These are phyloP conservation scores for Arnoldichthys spilopterus DNA, from an alignment of 2,797 vertebrate genomes.

Conservation along the genomic window DNA sequence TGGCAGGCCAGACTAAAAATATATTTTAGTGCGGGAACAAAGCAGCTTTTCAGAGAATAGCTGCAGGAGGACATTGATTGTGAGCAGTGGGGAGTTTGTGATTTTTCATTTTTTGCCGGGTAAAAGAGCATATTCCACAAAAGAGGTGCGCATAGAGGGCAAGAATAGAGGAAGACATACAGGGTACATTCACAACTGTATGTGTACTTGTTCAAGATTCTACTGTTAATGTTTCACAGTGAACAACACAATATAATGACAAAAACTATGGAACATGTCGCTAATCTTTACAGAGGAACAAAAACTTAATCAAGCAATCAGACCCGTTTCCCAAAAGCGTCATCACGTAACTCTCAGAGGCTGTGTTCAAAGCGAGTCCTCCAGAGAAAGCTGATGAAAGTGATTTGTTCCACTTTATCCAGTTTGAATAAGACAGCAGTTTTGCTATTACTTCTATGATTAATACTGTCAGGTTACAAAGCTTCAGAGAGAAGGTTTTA, in stretches of 20 bases:
- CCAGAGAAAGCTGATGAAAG: conserved; percentile 1
- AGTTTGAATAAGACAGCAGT: not conserved
- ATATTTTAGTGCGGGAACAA: conserved; percentile 20
- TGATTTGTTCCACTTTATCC: conserved; percentile 2
- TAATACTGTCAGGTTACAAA: not conserved
- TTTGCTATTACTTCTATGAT: not conserved
- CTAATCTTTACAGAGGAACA: conserved; percentile 3
- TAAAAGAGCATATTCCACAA: conserved; percentile 12
- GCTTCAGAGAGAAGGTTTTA: not conserved
- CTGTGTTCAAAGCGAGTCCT: conserved; percentile 15
- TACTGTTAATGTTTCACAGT: not conserved
- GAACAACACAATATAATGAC: not conserved
- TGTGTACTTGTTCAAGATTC: not conserved
- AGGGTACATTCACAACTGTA: not conserved
- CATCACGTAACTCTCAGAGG: not conserved
- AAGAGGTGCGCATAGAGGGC: not conserved
- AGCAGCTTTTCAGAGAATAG: conserved; percentile 43
- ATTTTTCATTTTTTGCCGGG: conserved; percentile 18
- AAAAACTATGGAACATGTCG: conserved; percentile 5
- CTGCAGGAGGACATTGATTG: conserved; percentile 41
- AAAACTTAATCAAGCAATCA: conserved; percentile 20
- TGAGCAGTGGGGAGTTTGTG: conserved; percentile 19
- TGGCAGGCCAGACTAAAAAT: conserved; percentile 1
- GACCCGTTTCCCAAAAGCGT: not conserved
- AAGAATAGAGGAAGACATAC: not conserved